Evolutionary conservation across 2,888 invertebrate genomes (phyloP).

Genomic region (Pseudeuparius sepicola): DNA sequence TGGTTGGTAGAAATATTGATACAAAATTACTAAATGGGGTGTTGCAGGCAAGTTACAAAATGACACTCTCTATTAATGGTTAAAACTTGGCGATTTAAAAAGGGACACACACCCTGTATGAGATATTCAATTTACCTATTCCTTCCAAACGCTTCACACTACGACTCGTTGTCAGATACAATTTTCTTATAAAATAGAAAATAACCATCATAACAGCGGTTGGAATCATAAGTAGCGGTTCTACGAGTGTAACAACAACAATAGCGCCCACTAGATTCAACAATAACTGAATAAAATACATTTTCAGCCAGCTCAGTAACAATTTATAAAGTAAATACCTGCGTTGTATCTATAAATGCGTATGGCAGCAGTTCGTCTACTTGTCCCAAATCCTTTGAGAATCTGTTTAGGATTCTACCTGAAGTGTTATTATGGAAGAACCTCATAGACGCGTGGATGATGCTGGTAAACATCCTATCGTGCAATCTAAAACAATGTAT

Average conservation of each 20-base stretch:
- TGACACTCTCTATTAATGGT: too few relatives aligned
- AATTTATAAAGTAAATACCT: too few relatives aligned
- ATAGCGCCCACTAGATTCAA: slow-evolving; percentile 68
- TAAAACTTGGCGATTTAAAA: too few relatives aligned
- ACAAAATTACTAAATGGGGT: too few relatives aligned
- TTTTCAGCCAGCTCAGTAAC: too few relatives aligned
- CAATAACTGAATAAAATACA: slow-evolving; percentile 42
- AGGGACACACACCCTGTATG: not conserved
- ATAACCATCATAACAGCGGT: slow-evolving; percentile 52
- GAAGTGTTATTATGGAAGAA: slow-evolving; percentile 75
- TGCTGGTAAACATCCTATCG: slow-evolving; percentile 59
- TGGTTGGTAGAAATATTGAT: too few relatives aligned
- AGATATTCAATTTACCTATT: slow-evolving; percentile 43
- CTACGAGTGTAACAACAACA: slow-evolving; percentile 59
- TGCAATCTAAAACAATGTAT: slow-evolving; percentile 63
- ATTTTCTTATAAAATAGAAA: slow-evolving; percentile 53
- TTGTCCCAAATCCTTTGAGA: slow-evolving; percentile 58
- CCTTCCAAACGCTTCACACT: slow-evolving; percentile 65
- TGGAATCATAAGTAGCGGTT: slow-evolving; percentile 57
- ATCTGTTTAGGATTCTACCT: slow-evolving; percentile 55
- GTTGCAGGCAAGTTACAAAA: too few relatives aligned
- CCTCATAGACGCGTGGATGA: slow-evolving; percentile 54
- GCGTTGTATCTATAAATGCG: slow-evolving; percentile 39
- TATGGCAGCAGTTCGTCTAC: slow-evolving; percentile 45
- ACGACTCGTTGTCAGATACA: slow-evolving; percentile 64